Conservation (phyloP, 1,140 invertebrate species). For the Drosophila sechellia region DNA sequence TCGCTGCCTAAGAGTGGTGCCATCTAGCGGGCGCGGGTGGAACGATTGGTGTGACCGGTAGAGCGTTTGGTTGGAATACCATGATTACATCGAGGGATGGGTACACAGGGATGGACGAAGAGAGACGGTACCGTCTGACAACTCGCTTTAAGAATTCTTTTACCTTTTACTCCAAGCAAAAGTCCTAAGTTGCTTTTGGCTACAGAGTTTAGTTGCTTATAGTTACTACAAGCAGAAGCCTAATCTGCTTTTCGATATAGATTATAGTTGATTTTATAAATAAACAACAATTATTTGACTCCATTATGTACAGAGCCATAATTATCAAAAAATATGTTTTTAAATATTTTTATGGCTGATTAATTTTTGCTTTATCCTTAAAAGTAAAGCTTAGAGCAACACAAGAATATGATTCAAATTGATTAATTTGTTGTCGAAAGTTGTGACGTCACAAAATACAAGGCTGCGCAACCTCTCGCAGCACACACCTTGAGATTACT, state of each 20-base stretch:
- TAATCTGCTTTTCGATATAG: too few species aligned
- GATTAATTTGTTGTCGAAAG: too few species aligned
- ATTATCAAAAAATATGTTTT: too few species aligned
- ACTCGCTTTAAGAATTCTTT: not conserved
- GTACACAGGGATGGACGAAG: not conserved
- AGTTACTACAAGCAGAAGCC: too few species aligned
- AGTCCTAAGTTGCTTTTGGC: too few species aligned
- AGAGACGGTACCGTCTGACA: too few species aligned
- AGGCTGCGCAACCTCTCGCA: conserved; percentile 3
- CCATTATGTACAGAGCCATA: too few species aligned
- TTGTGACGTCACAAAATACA: conserved; percentile 31
- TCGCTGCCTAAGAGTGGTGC: conserved; percentile 55
- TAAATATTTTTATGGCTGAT: too few species aligned
- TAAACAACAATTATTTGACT: too few species aligned
- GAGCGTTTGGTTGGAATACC: not conserved
- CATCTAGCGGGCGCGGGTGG: conserved; percentile 60
- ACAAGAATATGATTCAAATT: not conserved
- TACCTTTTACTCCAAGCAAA: too few species aligned
- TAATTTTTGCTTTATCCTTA: not conserved
- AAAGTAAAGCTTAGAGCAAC: not conserved
- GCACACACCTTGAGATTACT: conserved; percentile 25
- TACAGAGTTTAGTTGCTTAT: too few species aligned
- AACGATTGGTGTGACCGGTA: conserved; percentile 35
- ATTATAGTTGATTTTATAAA: too few species aligned
- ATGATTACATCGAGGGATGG: conserved; percentile 7